Evolutionary conservation across 2,113 vertebrate genomes (phyloP), one percentile per base, ranked within the genome.

Genomic region (Orthonyx spaldingii): DNA sequence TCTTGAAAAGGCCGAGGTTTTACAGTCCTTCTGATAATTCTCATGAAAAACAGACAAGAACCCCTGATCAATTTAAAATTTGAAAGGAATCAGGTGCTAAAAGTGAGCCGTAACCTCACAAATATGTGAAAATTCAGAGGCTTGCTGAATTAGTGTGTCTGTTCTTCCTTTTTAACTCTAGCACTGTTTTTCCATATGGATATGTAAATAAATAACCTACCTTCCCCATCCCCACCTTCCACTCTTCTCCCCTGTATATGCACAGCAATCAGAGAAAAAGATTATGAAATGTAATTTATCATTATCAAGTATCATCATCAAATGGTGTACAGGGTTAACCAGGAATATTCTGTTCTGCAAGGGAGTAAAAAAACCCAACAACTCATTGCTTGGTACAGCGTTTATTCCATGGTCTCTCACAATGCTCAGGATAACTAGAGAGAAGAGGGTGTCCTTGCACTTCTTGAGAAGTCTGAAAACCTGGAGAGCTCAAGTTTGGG

Each of bases 31-130:
- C 13, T 30, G 23, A 33, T 74, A 44, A 60, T 50, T 70, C 7
- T 50, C 3, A 42, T 7, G 11, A 50, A 66, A 68, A 76, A 8
- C 7, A 63, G 55, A 21, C 3, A 53, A 68, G 57, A 63, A 11
- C 1, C 0, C 2, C 6, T 4, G 9, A 39, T 5, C 9, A 55
- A 33, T 27, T 44, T 32, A 0, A 66, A 61, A 33, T 63, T 33
- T 61, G 19, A 28, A 59, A 42, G 14, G 19, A 87, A 24, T 24
- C 0, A 2, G 3, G 8, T 55, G 30, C 8, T 71, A 74, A 22
- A 68, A 61, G 19, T 69, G 44, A 68, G 35, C 57, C 44, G 37
- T 76, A 57, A 64, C 53, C 22, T 81, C 41, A 63, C 5, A 87
- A 83, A 37, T 55, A 64, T 3, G 16, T 77, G 64, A 80, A 87